Percentiles rank a stretch among this genome's conserved stretches.
These are phyloP conservation scores for Stictonetta naevosa DNA, from an alignment of 2,113 vertebrate species.

Conservation along the genomic window DNA sequence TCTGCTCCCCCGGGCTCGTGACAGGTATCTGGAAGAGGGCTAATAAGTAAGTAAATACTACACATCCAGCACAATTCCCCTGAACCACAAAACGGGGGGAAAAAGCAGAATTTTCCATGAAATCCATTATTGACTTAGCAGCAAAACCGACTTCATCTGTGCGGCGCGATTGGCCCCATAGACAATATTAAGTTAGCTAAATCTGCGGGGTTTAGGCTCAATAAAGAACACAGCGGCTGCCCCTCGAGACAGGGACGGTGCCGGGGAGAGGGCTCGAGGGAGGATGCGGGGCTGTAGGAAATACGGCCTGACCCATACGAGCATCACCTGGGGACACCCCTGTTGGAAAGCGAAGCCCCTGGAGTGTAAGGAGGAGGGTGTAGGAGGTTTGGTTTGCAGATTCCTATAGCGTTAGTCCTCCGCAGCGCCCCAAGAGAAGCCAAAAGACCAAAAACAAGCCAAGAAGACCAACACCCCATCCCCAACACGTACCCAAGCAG, in stretches of 20 bases:
- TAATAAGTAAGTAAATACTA: slow-evolving; percentile 56
- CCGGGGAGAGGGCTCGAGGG: neutral
- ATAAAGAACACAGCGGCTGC: rapidly evolving
- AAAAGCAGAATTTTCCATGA: neutral
- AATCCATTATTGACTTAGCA: slow-evolving; percentile 1
- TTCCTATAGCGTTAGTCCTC: no score
- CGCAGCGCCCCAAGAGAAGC: neutral
- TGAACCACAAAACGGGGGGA: neutral
- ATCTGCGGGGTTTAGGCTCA: neutral
- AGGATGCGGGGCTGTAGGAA: rapidly evolving
- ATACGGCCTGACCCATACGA: neutral
- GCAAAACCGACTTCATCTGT: neutral
- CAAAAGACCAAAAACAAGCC: neutral
- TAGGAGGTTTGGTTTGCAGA: no score
- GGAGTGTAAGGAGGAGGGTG: neutral
- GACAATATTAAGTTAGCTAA: neutral
- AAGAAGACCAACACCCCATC: neutral
- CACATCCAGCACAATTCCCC: slow-evolving; percentile 31
- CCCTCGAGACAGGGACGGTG: neutral
- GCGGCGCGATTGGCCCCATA: neutral
- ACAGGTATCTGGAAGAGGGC: slow-evolving; percentile 19
- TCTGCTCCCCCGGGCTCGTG: neutral
- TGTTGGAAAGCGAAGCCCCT: neutral
- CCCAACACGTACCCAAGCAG: neutral
- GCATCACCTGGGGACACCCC: neutral